Evolutionary conservation across 2,113 vertebrate genomes (phyloP).

Genomic region (Cairina moschata): DNA sequence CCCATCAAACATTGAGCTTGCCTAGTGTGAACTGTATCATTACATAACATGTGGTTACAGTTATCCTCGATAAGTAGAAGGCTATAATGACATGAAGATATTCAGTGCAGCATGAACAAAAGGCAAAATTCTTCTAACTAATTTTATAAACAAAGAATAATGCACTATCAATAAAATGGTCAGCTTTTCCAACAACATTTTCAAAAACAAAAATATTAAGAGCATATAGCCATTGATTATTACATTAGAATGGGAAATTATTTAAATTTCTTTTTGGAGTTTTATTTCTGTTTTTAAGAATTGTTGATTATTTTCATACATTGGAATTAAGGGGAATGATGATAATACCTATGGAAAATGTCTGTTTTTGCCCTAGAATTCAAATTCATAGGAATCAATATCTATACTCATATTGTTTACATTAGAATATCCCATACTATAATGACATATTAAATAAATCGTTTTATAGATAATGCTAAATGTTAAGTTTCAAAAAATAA

Average conservation of each 20-base stretch:
- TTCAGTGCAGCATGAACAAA: background rate
- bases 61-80: background rate
- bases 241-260: accelerated
- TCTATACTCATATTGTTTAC: background rate
- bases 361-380: background rate
- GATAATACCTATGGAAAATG: background rate
- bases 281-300: background rate
- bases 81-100: background rate
- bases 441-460: background rate
- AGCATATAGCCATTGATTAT: background rate
- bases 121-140: background rate
- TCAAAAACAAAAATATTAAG: background rate
- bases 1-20: background rate
- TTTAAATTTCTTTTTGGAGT: background rate
- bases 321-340: background rate
- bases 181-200: background rate
- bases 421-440: background rate
- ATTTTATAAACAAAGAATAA: background rate
- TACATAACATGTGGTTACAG: background rate
- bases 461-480: background rate
- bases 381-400: background rate
- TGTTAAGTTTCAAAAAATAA: background rate
- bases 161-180: background rate
- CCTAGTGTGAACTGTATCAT: background rate
- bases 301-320: background rate